Evolutionary conservation across 1,140 invertebrate genomes (phyloP).

Genomic region (Pygmarrhopalites habei): DNA sequence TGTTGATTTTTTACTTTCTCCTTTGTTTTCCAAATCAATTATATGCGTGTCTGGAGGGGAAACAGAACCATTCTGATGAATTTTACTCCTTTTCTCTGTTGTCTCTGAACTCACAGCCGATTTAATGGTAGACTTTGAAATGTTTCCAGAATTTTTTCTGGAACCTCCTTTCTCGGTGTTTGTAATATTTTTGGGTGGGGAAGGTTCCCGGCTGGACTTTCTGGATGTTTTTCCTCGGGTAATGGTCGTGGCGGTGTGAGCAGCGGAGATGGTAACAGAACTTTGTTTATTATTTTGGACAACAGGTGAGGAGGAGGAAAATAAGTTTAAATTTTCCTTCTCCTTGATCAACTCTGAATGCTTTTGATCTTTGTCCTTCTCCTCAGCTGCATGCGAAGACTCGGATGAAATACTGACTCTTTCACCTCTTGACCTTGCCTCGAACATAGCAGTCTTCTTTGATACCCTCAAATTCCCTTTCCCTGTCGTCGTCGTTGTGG

Average conservation of each 20-base stretch:
- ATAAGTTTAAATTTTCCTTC: not conserved
- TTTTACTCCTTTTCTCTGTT: too few relatives aligned
- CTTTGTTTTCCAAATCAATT: too few relatives aligned
- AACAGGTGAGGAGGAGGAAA: not conserved
- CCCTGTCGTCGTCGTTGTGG: not conserved
- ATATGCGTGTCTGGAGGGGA: too few relatives aligned
- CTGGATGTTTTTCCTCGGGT: not conserved
- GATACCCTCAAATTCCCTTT: slow-evolving; percentile 21
- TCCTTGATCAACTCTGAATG: not conserved
- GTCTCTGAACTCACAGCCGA: too few relatives aligned
- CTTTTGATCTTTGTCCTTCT: slow-evolving; percentile 17
- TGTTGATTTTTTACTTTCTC: not conserved
- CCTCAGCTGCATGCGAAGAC: slow-evolving; percentile 1
- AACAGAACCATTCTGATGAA: too few relatives aligned
- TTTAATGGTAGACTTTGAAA: too few relatives aligned
- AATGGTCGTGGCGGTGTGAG: not conserved
- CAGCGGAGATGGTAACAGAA: not conserved
- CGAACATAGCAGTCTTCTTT: slow-evolving; percentile 36
- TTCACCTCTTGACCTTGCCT: slow-evolving; percentile 32
- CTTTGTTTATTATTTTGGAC: not conserved
- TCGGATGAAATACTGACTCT: slow-evolving; percentile 32
- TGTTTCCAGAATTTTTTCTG: too few relatives aligned
- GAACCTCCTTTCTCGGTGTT: too few relatives aligned
- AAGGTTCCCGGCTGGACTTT: too few relatives aligned
- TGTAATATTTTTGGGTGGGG: too few relatives aligned